These are phyloP conservation scores for Ophiothrix spiculata DNA, from an alignment of 35 echinoderm and acorn worm species.

Conservation along the genomic window DNA sequence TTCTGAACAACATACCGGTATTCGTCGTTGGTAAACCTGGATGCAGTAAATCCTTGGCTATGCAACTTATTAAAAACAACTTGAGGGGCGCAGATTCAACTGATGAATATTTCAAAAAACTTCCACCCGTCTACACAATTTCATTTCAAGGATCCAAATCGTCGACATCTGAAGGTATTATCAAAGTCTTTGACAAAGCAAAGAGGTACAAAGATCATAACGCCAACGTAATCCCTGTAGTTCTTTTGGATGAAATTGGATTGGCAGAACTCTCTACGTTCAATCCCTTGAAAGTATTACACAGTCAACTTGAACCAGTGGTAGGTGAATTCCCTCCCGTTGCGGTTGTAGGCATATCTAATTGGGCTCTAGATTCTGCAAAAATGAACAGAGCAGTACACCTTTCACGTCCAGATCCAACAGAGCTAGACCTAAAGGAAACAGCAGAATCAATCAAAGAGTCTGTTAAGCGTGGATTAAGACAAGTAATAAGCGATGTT, in stretches of 20 bases:
- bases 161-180: constrained; percentile 45
- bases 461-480: not conserved
- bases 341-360: constrained; percentile 47
- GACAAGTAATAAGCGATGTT: not conserved
- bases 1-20: constrained; percentile 28
- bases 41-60: constrained; percentile 41
- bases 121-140: constrained; percentile 29
- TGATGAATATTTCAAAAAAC: constrained; percentile 21
- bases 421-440: not conserved
- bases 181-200: constrained; percentile 43
- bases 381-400: constrained; percentile 51
- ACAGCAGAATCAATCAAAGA: constrained; percentile 46
- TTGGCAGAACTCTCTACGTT: constrained; percentile 27
- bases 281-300: constrained; percentile 33
- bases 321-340: constrained; percentile 21
- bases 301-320: constrained; percentile 21
- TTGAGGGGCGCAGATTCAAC: constrained; percentile 28
- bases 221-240: constrained; percentile 29
- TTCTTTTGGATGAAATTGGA: constrained; percentile 47
- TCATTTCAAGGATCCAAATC: constrained; percentile 38
- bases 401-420: constrained; percentile 38
- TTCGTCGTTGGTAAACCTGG: constrained; percentile 51
- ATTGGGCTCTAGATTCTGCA: constrained; percentile 52
- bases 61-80: constrained; percentile 34
- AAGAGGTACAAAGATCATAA: constrained; percentile 27